phyloP scores from a whole-genome alignment of 2,113 vertebrate species.

The Onychostruthus taczanowskii region DNA sequence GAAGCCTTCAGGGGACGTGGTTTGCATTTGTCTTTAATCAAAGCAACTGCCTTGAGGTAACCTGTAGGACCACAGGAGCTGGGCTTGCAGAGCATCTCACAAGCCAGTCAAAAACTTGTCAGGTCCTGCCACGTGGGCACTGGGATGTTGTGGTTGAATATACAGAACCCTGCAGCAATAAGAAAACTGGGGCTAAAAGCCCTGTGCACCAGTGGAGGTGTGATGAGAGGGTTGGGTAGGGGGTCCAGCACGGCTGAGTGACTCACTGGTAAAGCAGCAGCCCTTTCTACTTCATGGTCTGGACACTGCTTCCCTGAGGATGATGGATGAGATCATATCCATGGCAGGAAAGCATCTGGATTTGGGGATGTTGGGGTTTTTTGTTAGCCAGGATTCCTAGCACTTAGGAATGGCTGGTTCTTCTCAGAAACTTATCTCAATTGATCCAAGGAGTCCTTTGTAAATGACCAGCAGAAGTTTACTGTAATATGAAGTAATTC shows the following conservation, averaged over 20 bases:
- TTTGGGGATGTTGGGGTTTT: not conserved
- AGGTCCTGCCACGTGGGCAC: not conserved
- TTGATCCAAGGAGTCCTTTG: not conserved
- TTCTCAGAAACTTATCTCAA: not conserved
- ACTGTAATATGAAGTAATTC: not conserved
- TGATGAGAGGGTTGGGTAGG: not conserved
- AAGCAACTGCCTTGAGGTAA: not conserved
- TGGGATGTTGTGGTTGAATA: not conserved
- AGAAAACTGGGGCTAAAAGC: not conserved
- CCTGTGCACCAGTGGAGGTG: not conserved
- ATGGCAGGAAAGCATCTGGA: not conserved
- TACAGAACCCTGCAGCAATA: not conserved
- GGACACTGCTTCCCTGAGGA: not conserved
- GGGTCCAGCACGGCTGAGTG: not conserved
- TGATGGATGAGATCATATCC: not conserved
- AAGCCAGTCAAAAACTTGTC: not conserved
- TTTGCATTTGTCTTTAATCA: conserved; percentile 31
- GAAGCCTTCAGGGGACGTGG: not conserved
- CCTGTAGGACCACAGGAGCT: not conserved
- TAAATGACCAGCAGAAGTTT: not conserved
- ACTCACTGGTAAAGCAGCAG: not conserved
- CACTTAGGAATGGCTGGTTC: not conserved
- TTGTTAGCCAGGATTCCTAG: not conserved
- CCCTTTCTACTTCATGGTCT: not conserved
- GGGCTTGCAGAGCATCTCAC: not conserved